Conservation (phyloP, 1,140 invertebrate genomes). For the Linepithema humile region DNA sequence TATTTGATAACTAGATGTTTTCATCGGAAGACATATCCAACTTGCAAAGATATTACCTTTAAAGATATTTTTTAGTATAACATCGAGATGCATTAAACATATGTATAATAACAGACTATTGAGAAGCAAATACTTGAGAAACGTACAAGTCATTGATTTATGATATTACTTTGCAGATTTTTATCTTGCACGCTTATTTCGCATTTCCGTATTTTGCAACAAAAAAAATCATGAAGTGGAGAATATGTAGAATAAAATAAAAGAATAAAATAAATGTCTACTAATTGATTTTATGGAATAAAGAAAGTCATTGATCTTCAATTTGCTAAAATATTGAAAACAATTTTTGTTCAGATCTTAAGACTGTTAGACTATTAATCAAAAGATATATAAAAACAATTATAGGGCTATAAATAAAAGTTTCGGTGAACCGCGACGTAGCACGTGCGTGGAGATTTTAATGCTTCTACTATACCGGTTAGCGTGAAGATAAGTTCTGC, state of each 20-base stretch:
- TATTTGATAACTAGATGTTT: too few species aligned
- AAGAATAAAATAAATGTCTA: too few species aligned
- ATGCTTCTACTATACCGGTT: background rate
- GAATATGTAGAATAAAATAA: background rate
- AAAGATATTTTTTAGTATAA: background rate
- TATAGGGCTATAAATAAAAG: background rate
- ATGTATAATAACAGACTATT: background rate
- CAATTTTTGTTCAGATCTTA: background rate
- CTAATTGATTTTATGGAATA: too few species aligned
- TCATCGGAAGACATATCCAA: too few species aligned
- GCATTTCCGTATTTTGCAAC: background rate
- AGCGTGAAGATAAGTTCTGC: constrained; percentile 6
- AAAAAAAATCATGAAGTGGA: background rate
- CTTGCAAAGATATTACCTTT: too few species aligned
- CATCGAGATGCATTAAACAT: background rate
- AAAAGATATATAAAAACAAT: background rate
- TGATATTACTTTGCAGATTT: background rate
- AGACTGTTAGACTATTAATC: background rate
- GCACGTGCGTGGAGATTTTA: constrained; percentile 3
- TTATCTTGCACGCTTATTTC: background rate
- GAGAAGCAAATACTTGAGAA: background rate
- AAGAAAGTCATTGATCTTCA: background rate
- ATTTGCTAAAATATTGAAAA: background rate
- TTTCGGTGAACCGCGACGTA: background rate
- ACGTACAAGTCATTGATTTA: background rate